These are phyloP conservation scores for Heterodera carotae DNA, from an alignment of 1,140 invertebrate species.

Conservation along the genomic window DNA sequence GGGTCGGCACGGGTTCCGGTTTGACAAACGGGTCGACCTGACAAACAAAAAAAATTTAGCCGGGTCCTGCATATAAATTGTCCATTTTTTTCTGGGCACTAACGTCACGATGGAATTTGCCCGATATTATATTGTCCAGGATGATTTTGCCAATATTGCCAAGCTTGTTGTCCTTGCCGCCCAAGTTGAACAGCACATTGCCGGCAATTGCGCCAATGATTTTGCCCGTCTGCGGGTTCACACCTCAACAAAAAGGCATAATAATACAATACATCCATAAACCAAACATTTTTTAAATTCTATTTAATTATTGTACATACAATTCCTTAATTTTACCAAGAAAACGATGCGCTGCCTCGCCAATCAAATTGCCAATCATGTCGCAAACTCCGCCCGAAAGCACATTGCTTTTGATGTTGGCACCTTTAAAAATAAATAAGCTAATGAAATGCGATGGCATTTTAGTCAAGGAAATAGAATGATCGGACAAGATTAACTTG, in stretches of 20 bases:
- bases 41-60: too few relatives aligned
- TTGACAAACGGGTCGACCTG: conserved; percentile 63
- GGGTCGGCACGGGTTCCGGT: conserved; percentile 51
- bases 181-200: conserved; percentile 49
- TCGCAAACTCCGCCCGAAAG: conserved; percentile 61
- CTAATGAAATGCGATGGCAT: background rate
- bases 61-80: too few relatives aligned
- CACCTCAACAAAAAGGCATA: conserved; percentile 39
- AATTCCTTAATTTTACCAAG: conserved; percentile 30
- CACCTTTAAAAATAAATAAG: conserved; percentile 40
- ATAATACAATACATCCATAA: too few relatives aligned
- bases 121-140: conserved; percentile 63
- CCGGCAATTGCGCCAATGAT: conserved; percentile 61
- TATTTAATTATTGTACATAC: too few relatives aligned
- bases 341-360: conserved; percentile 63
- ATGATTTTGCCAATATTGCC: conserved; percentile 64
- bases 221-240: conserved; percentile 61
- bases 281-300: too few relatives aligned
- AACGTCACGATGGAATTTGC: conserved; percentile 62
- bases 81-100: conserved; percentile 27
- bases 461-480: background rate
- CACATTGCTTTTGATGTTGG: conserved; percentile 54
- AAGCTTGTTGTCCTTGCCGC: conserved; percentile 64
- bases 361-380: conserved; percentile 63
- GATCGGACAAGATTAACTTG: background rate